Evolutionary conservation across 1,140 invertebrate species (phyloP), one percentile per base, ranked within the genome.

Genomic region (Globodera rostochiensis): DNA sequence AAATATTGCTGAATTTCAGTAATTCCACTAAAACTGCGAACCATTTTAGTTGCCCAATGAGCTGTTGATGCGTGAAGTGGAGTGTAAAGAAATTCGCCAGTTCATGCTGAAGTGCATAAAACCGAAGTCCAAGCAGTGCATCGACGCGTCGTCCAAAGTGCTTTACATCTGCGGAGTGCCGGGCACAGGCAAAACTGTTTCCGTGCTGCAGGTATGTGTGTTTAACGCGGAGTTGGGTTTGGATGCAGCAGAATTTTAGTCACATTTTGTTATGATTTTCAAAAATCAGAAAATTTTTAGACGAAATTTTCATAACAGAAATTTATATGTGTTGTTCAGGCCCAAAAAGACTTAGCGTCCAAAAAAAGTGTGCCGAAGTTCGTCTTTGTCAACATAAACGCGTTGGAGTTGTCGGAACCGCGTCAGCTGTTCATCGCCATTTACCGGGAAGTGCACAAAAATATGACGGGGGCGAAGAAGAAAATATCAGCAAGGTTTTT

Each of bases 141-240:
- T 7, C 15, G n/a, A 36, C 36, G 36, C 36, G 36, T 36, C 67
- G 66, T 82, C 84, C n/a, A 76, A 49, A 46, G 64, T 74, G 13
- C 67, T 98, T 93, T 98, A 98, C 89, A 95, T 98, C 84, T 96
- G 95, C 83, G 97, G 97, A 6, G 96, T 98, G 3, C 97, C 97
- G 46, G 97, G 97, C 0, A 98, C 96, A 3, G 97, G 97, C 0
- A 99, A 98, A 92, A 98, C 97, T 8, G 95, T 96, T 1, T 98
- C 96, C 4, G 95, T 98, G 0, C 94, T 94, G 69, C 94, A 95
- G 86, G 96, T 96, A 0, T 36, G 36, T 92, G 50, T 53, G 6
- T 50, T 50, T 53, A 9, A 36, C 36, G 36, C 25, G 25, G 25
- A 36, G 25, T 36, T 36, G 25, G 25, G 25, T 36, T 1, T 36